Conservation (phyloP, 2,888 invertebrate species). For the Drosophila stalkeri region DNA sequence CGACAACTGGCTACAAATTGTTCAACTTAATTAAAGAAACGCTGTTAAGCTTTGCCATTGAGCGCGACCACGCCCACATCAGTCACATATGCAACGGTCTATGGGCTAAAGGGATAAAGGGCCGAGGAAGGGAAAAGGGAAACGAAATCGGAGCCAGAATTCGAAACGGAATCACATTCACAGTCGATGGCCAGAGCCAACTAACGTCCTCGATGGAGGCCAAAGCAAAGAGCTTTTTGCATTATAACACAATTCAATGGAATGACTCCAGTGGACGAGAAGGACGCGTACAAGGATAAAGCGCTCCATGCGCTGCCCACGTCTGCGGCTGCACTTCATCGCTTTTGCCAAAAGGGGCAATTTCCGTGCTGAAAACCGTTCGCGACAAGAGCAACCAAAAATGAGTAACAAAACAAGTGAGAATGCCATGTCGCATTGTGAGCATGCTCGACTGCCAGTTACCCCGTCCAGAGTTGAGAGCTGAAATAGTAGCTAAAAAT, state of each 20-base stretch:
- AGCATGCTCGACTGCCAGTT: not conserved
- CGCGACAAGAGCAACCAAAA: conserved; percentile 47
- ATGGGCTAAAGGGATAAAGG: not conserved
- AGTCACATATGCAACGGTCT: conserved; percentile 37
- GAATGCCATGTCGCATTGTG: conserved; percentile 54
- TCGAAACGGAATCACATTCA: conserved; percentile 42
- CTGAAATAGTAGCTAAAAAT: too few species aligned
- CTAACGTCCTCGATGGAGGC: conserved; percentile 7
- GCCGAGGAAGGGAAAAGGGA: not conserved
- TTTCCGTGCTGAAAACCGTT: conserved; percentile 64
- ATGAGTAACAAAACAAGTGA: conserved; percentile 64
- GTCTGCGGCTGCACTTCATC: conserved; percentile 50
- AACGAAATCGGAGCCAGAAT: conserved; percentile 27
- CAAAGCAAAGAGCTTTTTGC: conserved; percentile 52
- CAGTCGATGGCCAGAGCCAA: conserved; percentile 19
- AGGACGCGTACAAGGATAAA: conserved; percentile 8
- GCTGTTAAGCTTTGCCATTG: conserved; percentile 73
- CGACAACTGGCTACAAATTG: conserved; percentile 77
- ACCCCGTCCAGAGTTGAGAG: not conserved
- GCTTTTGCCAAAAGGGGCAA: conserved; percentile 57
- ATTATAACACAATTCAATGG: conserved; percentile 63
- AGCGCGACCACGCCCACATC: conserved; percentile 56
- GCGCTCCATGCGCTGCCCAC: conserved; percentile 15
- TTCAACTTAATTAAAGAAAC: conserved; percentile 78
- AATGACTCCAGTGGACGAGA: conserved; percentile 25